Evolutionary conservation across 2,888 invertebrate genomes (phyloP).

Genomic region (Dicyrtomina minuta): DNA sequence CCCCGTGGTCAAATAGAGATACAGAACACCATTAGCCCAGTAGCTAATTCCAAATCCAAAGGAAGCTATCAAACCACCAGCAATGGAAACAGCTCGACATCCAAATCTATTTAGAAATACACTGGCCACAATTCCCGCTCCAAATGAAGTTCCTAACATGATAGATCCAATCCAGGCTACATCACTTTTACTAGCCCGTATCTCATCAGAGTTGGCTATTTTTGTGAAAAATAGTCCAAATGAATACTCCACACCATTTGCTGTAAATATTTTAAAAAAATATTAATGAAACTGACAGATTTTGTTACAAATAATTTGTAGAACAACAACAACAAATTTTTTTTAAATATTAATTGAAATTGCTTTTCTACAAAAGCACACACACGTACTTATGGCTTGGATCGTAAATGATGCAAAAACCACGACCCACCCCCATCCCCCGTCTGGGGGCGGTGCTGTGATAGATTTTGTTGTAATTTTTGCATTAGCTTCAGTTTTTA

Average conservation of each 20-base stretch:
- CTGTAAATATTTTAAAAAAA: no score
- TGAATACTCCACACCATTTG: conserved; percentile 98
- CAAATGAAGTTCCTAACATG: conserved; percentile 90
- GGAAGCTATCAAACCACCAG: conserved; percentile 77
- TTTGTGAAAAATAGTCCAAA: conserved; percentile 92
- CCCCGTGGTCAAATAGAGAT: conserved; percentile 87
- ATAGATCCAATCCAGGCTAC: conserved; percentile 93
- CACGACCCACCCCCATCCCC: conserved; percentile 91
- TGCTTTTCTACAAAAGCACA: no score
- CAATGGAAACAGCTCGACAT: conserved; percentile 86
- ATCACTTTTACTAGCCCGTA: conserved; percentile 77
- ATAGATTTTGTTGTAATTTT: no score
- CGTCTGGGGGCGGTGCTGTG: conserved; percentile 29
- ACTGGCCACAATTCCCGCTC: conserved; percentile 92
- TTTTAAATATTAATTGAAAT: no score
- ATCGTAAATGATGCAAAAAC: conserved; percentile 95
- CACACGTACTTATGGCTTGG: conserved; percentile 77
- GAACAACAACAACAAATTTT: neutral
- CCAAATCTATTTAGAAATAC: conserved; percentile 93
- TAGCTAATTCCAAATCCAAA: conserved; percentile 76
- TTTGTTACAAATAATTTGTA: no score
- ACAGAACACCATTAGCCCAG: conserved; percentile 78
- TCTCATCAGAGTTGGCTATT: conserved; percentile 70
- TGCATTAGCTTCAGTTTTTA: no score
- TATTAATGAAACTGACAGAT: no score